A percentile compares a stretch with the other conserved stretches of the same genome.
phyloP scores from a whole-genome alignment of 2,797 vertebrate species.

The Brachyalestes nurse region DNA sequence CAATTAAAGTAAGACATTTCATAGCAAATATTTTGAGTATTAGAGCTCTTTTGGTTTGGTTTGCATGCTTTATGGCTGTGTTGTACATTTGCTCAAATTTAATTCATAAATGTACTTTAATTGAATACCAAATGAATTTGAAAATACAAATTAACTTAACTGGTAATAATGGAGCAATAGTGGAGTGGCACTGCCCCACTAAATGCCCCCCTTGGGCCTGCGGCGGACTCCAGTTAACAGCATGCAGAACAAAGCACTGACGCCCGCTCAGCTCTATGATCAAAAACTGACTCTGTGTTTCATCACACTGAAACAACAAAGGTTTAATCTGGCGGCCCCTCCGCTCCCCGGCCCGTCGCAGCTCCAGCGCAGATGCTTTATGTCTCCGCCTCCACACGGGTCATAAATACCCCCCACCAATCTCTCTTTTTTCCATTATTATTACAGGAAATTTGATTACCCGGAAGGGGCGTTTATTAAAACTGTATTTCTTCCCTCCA shows the following conservation, averaged over 20 bases:
- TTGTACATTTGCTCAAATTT: no score
- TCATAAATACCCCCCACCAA: constrained; percentile 45
- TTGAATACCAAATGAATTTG: background rate
- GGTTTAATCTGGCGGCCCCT: background rate
- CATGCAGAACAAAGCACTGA: background rate
- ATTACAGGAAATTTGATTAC: constrained; percentile 70
- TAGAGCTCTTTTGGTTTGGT: no score
- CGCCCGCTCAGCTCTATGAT: background rate
- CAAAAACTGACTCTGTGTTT: constrained; percentile 3
- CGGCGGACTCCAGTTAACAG: background rate
- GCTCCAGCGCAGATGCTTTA: constrained; percentile 21
- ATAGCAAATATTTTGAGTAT: no score
- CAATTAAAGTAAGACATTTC: no score
- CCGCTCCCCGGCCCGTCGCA: background rate
- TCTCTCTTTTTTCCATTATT: constrained; percentile 59
- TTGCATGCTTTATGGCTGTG: no score
- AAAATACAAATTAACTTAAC: background rate
- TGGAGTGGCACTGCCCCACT: background rate
- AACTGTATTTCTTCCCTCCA: constrained; percentile 65
- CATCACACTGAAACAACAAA: constrained; percentile 26
- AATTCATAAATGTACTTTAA: no score
- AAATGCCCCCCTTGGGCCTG: background rate
- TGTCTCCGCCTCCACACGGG: constrained; percentile 40
- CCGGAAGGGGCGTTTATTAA: constrained; percentile 69
- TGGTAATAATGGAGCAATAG: background rate